A percentile compares a stretch with the other conserved stretches of the same genome.
Evolutionary conservation across 2,113 vertebrate genomes (phyloP).

Genomic region (Calyptomena viridis): DNA sequence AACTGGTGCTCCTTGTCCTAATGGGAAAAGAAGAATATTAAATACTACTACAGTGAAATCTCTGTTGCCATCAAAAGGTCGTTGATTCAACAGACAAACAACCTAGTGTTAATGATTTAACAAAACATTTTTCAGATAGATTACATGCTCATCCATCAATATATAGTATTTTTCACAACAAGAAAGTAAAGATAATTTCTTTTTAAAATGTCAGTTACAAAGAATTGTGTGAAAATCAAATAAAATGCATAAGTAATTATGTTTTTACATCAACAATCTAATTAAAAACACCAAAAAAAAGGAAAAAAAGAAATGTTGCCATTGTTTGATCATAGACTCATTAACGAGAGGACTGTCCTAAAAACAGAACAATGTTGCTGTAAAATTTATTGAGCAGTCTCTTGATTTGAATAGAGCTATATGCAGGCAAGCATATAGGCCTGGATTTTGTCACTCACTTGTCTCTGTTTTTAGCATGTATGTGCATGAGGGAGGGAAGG

Average conservation of each 20-base stretch:
- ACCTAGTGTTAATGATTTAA: conserved; percentile 67
- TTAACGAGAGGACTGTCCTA: not conserved
- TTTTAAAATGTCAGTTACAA: not conserved
- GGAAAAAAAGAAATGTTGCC: not conserved
- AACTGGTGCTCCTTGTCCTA: conserved; percentile 59
- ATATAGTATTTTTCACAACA: conserved; percentile 34
- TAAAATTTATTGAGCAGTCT: not conserved
- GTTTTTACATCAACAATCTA: not conserved
- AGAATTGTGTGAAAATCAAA: not conserved
- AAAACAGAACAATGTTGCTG: not conserved
- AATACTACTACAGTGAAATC: conserved; percentile 54
- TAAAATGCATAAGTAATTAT: not conserved
- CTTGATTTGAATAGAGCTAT: not conserved
- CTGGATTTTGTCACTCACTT: not conserved
- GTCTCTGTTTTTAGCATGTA: not conserved
- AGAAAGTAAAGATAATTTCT: not conserved
- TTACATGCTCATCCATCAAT: conserved; percentile 63
- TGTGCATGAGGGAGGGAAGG: rapidly evolving
- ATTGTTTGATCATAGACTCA: not conserved
- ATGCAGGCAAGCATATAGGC: not conserved
- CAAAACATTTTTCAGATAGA: conserved; percentile 70
- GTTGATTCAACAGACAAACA: conserved; percentile 59
- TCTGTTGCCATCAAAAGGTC: conserved; percentile 57
- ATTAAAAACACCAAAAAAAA: not conserved
- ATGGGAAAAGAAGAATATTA: conserved; percentile 54